Base-by-base conservation (phyloP, 1,140 invertebrate genomes). In the Drosophila triauraria region DNA sequence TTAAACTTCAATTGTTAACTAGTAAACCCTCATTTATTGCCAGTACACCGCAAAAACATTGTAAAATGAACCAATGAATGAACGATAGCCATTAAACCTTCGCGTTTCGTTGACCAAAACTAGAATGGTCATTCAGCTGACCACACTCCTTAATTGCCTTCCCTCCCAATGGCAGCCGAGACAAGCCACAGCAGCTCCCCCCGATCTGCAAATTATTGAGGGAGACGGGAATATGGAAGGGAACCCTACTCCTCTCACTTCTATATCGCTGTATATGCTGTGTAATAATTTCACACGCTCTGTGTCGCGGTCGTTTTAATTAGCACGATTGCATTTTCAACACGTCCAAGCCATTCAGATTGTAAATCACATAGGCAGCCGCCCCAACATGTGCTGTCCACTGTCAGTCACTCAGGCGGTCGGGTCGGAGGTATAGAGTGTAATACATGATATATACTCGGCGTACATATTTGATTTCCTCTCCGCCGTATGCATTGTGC, bases 321-420 rank as follows among this genome's bases (percentile, higher is more conserved):
- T 90, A 91, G 75, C 85, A 74, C 78, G 85, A 88, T 85, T 90
- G 85, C 81, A 88, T 90, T 85, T 87, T 81, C 78, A 78, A 85
- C 85, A 88, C 85, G 85, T 88, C 64, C 54, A 70, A 62, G 75
- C 81, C 80, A 84, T 90, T 90, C 78, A 53, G 75, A 84, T 72
- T 72, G 85, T 90, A 88, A 88, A 83, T 87, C 84, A 88, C 68
- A 83, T 83, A 71, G 76, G 63, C 77, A 47, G 61, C 80, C 54
- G 63, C 60, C 56, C 79, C 71, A 77, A 63, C 68, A 85, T 86
- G 57, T 85, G 69, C 75, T 78, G 30, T 60, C 67, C 35, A 35
- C 23, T 68, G 67, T 20, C 65, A 53, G 61, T 67, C 62, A 48
- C 12, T 67, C 67, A 30, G 69, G 35, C 48, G 48, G 48, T 20